Evolutionary conservation across 2,113 vertebrate genomes (phyloP), one percentile per base, ranked within the genome.

Genomic region (Platanista minor): DNA sequence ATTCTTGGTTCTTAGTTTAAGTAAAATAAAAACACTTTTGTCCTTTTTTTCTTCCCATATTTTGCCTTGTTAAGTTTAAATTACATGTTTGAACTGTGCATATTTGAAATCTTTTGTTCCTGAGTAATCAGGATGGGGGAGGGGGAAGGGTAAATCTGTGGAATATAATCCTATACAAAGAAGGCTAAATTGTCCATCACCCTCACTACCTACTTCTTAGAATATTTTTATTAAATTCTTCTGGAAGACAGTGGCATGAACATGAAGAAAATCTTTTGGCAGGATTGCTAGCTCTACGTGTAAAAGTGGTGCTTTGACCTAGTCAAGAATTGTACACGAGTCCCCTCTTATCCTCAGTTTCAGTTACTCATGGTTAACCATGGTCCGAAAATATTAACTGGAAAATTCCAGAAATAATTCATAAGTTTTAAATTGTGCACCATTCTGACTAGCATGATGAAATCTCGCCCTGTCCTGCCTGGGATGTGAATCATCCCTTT

Each of bases 1-100:
- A 17, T 67, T 82, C 57, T 94, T 74, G 31, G 46, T 23, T 91
- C 94, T 93, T 74, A 67, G 33, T 61, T 91, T 86, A 86, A 96
- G 74, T 78, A 39, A 88, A 78, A 43, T n/a, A 17, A n/a, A 29
- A 15, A 20, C 54, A n/a, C 29, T 64, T 67, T 57, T 66, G 13
- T 8, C 3, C 10, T 64, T 59, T 69, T 61, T 36, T 75, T 25
- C 6, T 18, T 43, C 57, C 1, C 8, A 14, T 86, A 17, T 69
- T 92, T 83, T 93, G 3, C 57, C 43, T 43, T 77, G 41, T 71
- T 66, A 52, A 62, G 31, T 85, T 80, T 69, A 61, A 87, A 80
- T 92, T 31, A 29, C 20, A 12, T 77, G 3, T 80, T 87, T 94
- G 69, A 77, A 66, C 80, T 39, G 17, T 84, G 29, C 27, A 2